Percentiles rank a stretch among this genome's conserved stretches.
Conservation (phyloP, 2,113 vertebrate genomes). For the Gracilinanus agilis region DNA sequence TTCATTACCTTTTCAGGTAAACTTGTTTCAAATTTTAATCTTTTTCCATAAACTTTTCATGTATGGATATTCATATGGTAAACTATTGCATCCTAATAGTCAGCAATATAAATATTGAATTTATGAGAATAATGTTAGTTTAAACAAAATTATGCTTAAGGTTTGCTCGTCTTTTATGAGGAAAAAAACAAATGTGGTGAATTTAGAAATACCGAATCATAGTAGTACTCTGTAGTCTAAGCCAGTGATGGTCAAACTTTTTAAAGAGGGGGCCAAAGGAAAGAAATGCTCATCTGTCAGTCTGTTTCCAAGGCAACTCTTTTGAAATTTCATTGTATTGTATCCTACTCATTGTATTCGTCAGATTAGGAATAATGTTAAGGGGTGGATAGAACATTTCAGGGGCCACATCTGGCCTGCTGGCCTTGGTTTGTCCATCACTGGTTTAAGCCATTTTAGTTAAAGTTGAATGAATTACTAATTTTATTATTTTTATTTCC, state of each 20-base stretch:
- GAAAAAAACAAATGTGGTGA: constrained; percentile 42
- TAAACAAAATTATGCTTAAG: constrained; percentile 8
- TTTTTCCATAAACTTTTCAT: constrained; percentile 24
- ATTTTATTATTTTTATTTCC: neutral
- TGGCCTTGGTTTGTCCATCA: too few relatives aligned
- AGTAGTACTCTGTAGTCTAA: neutral
- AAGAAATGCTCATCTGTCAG: too few relatives aligned
- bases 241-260: too few relatives aligned
- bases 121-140: constrained; percentile 24
- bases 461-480: neutral
- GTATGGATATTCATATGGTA: constrained; percentile 43
- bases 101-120: neutral
- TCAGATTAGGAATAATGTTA: too few relatives aligned
- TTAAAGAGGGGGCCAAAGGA: too few relatives aligned
- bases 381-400: too few relatives aligned
- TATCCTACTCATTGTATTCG: too few relatives aligned
- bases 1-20: constrained; percentile 96
- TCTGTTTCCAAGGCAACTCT: too few relatives aligned
- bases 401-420: too few relatives aligned
- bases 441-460: neutral
- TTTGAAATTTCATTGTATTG: too few relatives aligned
- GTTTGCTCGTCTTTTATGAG: constrained; percentile 43
- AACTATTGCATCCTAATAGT: neutral
- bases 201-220: neutral
- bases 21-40: neutral